A percentile compares a stretch with the other conserved stretches of the same genome.
These are phyloP conservation scores for Griposia aprilina DNA, from an alignment of 2,888 invertebrate species.

Conservation along the genomic window DNA sequence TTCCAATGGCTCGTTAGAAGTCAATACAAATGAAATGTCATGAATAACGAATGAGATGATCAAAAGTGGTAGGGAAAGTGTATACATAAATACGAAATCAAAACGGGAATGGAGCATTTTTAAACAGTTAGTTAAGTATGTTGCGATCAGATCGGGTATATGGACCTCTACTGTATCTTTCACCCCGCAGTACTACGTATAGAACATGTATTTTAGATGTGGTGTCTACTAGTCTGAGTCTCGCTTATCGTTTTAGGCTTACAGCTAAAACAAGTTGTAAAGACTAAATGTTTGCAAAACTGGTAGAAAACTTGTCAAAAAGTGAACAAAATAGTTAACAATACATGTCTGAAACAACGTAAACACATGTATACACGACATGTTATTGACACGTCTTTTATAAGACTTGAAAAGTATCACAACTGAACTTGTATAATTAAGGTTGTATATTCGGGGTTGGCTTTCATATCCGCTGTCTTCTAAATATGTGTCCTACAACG, in stretches of 20 bases:
- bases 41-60: constrained; percentile 82
- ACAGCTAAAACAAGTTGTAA: background rate
- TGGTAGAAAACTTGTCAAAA: too few species aligned
- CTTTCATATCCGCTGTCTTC: background rate
- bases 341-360: background rate
- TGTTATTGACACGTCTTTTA: background rate
- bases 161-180: background rate
- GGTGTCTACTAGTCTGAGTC: background rate
- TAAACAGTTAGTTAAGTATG: background rate
- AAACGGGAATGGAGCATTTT: constrained; percentile 13
- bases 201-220: background rate
- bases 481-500: background rate
- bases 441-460: too few species aligned
- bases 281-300: background rate
- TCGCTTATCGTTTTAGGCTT: background rate
- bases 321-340: background rate
- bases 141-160: background rate
- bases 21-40: constrained; percentile 79
- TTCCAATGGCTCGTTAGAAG: constrained; percentile 66
- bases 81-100: constrained; percentile 64
- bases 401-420: background rate
- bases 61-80: constrained; percentile 76
- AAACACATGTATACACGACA: background rate
- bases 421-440: background rate
- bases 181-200: background rate